Base-by-base conservation (phyloP, 2,113 vertebrate species). In the Orientallactaga bullata region DNA sequence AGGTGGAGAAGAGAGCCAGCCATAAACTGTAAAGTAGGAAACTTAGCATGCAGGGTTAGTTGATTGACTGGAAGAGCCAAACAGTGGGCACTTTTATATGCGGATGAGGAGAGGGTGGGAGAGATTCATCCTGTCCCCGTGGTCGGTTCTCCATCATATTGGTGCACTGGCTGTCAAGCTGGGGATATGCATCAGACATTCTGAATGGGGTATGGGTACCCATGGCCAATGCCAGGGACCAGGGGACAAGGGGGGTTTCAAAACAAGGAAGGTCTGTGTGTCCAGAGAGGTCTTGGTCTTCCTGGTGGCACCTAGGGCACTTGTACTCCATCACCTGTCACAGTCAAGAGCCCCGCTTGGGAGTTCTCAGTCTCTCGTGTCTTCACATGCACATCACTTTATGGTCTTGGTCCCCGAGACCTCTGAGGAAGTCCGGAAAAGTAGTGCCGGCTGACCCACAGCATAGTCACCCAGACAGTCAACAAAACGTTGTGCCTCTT, bases 191-290 rank as follows among this genome's bases (percentile, higher is more conserved):
- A 35, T 26, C 77, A 61, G 78, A 42, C 6, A 4, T 55, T 60
- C 32, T 26, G 18, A 42, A 28, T 18, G 2, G 0, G 5, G 20
- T 51, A 2, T 2, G 3, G 32, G 17, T 11, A 23, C 1, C 55
- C 76, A 55, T 0, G 0, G 18, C 65, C 24, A 42, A 55, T 0
- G 28, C 20, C 65, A 24, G 30, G 12, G 28, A 60, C 26, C 63
- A 21, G 35, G 58, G 21, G 37, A 11, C 23, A 76, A 82, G 61
- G 76, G 71, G 9, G 37, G 66, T 66, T 39, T 88, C 73, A 80
- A 83, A 74, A n/a, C 15, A 6, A 81, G 37, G n/a, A 37, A 18
- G 10, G 7, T 32, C 68, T 42, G 7, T 11, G 58, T 77, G n/a
- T n/a, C 65, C 32, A 39, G n/a, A 77, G 63, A 77, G 84, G 71